Percentiles rank a stretch among this genome's conserved stretches.
phyloP scores from a whole-genome alignment of 2,888 invertebrate species.

The Zhuqinia jingwanae region DNA sequence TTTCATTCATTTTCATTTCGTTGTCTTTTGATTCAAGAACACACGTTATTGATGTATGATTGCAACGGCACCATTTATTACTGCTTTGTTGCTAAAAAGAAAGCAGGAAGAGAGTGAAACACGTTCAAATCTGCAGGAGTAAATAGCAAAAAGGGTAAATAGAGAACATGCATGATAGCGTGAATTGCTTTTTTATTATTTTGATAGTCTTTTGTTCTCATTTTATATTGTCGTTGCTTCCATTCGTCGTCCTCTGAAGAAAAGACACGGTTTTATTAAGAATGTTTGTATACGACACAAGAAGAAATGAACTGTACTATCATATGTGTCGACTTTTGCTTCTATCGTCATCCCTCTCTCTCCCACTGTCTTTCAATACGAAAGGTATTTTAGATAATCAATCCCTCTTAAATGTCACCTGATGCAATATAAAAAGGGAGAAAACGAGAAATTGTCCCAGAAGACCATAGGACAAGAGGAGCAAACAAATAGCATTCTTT shows the following conservation, averaged over 20 bases:
- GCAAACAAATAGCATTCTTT: constrained; percentile 29
- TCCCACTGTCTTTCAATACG: neutral
- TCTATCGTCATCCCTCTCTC: neutral
- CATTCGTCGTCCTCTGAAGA: neutral
- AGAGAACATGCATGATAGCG: neutral
- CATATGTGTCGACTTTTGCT: neutral
- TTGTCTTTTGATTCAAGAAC: constrained; percentile 30
- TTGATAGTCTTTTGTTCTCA: constrained; percentile 17
- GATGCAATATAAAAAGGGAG: constrained; percentile 30
- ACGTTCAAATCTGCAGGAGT: neutral
- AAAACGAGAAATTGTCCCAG: constrained; percentile 47
- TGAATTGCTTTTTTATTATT: constrained; percentile 17
- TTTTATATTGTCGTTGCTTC: neutral
- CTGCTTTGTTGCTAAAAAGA: neutral
- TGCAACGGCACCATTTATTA: too few relatives aligned
- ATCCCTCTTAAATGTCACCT: constrained; percentile 62
- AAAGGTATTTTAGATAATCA: constrained; percentile 55
- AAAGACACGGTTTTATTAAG: neutral
- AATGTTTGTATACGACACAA: neutral
- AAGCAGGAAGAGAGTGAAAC: neutral
- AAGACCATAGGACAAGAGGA: constrained; percentile 15
- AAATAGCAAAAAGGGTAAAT: neutral
- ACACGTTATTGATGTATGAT: neutral
- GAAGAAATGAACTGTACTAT: constrained; percentile 5
- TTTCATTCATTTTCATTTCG: constrained; percentile 38